A percentile compares a stretch with the other conserved stretches of the same genome.
Evolutionary conservation across 1,140 invertebrate species (phyloP).

Genomic region (Drosophila lacteicornis): DNA sequence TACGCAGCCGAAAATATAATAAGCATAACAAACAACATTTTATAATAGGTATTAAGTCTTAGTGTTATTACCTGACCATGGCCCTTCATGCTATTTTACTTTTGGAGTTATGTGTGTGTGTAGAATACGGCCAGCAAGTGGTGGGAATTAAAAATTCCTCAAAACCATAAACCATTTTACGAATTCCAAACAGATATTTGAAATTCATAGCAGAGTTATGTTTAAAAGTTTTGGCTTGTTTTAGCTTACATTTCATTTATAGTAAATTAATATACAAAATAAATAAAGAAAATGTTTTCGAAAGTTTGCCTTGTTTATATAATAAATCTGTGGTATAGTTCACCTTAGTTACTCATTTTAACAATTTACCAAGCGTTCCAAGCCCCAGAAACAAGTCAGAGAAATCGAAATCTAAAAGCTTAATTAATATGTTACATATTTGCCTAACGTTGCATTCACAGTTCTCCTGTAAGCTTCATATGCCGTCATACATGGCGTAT

Average conservation of each 20-base stretch:
- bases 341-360: no score
- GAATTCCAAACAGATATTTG: neutral
- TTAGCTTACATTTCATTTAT: neutral
- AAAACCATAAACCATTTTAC: neutral
- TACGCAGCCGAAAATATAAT: constrained; percentile 21
- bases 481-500: constrained; percentile 15
- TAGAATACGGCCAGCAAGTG: neutral
- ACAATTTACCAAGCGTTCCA: no score
- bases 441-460: neutral
- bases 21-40: constrained; percentile 27
- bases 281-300: no score
- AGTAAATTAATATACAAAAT: no score
- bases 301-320: no score
- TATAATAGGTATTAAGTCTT: constrained; percentile 14
- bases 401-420: neutral
- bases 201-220: neutral
- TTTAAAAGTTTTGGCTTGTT: neutral
- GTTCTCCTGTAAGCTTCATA: neutral
- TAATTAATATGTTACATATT: neutral
- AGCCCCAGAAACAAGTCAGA: neutral
- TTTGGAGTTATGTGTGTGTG: neutral
- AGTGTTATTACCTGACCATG: constrained; percentile 8
- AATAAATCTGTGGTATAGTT: no score
- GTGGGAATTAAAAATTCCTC: neutral
- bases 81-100: neutral